These are phyloP conservation scores for Borostomias antarcticus DNA, from an alignment of 2,797 vertebrate species.

Conservation along the genomic window DNA sequence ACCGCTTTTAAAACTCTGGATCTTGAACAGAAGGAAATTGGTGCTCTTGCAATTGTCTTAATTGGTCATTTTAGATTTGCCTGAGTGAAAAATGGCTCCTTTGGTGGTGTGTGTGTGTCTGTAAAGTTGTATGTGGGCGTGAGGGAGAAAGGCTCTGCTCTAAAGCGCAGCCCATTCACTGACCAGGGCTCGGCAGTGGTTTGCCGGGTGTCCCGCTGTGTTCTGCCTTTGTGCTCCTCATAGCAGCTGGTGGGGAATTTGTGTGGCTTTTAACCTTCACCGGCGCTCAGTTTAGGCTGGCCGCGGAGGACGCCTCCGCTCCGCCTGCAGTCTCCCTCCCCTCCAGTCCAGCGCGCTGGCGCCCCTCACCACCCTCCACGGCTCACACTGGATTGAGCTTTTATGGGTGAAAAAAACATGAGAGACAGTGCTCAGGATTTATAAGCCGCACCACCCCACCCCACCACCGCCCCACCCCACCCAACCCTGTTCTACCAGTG, in stretches of 20 bases:
- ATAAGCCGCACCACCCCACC: no score
- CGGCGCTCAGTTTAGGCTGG: constrained; percentile 29
- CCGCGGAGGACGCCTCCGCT: constrained; percentile 29
- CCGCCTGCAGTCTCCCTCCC: constrained; percentile 19
- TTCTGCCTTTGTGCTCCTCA: constrained; percentile 68
- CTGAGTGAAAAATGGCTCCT: constrained; percentile 46
- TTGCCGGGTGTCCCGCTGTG: constrained; percentile 60
- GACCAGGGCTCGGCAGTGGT: constrained; percentile 45
- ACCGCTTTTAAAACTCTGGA: constrained; percentile 49
- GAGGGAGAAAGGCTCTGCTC: constrained; percentile 40
- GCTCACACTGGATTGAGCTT: constrained; percentile 46
- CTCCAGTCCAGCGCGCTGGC: constrained; percentile 38
- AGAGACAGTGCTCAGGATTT: constrained; percentile 34
- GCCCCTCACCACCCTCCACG: constrained; percentile 44
- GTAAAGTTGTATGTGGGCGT: constrained; percentile 37
- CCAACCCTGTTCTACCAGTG: constrained; percentile 1
- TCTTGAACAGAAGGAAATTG: constrained; percentile 36
- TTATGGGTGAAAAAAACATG: constrained; percentile 47
- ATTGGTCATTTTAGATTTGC: constrained; percentile 49
- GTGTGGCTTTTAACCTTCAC: constrained; percentile 76
- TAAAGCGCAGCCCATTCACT: constrained; percentile 46
- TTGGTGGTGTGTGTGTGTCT: constrained; percentile 27
- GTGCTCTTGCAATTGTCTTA: constrained; percentile 35
- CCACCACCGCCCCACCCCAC: background rate
- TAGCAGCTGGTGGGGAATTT: constrained; percentile 71